Evolutionary conservation across 2,888 invertebrate species (phyloP), one percentile per base, ranked within the genome.

Genomic region (Cephalotes varians): DNA sequence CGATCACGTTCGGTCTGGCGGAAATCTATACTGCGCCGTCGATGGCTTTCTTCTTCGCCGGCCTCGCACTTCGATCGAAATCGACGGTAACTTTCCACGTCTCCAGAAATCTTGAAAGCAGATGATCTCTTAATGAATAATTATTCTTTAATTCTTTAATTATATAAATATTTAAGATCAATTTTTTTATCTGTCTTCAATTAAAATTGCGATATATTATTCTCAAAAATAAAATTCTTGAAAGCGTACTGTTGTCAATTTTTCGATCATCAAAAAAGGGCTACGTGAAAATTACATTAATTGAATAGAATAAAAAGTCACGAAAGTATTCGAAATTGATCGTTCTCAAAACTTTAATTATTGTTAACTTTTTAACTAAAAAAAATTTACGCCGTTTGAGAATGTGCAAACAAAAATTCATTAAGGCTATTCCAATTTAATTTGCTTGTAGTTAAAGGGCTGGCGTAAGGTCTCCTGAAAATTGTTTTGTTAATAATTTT

Each of bases 1-100:
- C 92, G 92, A 92, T 92, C 93, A 93, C 93, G 93, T 93, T 88
- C 90, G 85, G 90, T 93, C 92, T 89, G 91, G 91, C 91, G 92
- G 92, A 93, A 93, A 92, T 92, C 92, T 92, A 77, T 84, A 82
- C 83, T 64, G 51, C 65, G 76, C 34, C 69, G 72, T 74, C 83
- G 64, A 84, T 56, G 71, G 74, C 88, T 90, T 85, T 84, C 85
- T 87, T 83, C 86, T 81, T 82, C 69, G 83, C 71, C 81, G 64
- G 67, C 73, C 83, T 85, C 86, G 82, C 89, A 81, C 83, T 79
- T 85, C 34, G 56, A 72, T 82, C 74, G 83, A 82, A 83, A 82
- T 71, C 74, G n/a, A 34, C 47, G 47, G 18, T 74, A 28, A 69
- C 79, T 86, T 83, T 83, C 73, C 82, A 74, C 34, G 56, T 69